Percentiles rank a stretch among this genome's conserved stretches.
Conservation (phyloP, 2,888 invertebrate genomes). For the Aspidapion aeneum region DNA sequence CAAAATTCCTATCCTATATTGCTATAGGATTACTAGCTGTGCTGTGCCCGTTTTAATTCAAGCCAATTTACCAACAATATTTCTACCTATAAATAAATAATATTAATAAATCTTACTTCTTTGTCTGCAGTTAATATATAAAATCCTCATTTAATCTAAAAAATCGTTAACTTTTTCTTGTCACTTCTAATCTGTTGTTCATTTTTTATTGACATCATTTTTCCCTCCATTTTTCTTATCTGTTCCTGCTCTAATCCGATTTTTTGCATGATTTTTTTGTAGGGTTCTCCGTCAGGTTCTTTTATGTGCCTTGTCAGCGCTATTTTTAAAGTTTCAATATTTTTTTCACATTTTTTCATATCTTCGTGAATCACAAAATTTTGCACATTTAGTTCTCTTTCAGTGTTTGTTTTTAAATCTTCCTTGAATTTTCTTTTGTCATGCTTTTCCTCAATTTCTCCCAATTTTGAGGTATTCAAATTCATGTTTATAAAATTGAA, state of each 20-base stretch:
- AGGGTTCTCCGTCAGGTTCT: not conserved
- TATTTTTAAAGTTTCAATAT: not conserved
- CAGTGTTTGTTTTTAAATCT: constrained; percentile 12
- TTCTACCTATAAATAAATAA: no score
- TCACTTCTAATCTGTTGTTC: not conserved
- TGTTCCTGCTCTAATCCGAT: not conserved
- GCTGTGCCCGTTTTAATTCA: no score
- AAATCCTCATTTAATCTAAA: no score
- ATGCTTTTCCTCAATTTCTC: constrained; percentile 2
- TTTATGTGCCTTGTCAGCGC: not conserved
- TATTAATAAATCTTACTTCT: no score
- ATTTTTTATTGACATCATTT: not conserved
- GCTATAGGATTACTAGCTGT: no score
- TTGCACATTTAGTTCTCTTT: constrained; percentile 10
- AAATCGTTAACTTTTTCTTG: not conserved
- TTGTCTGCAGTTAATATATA: no score
- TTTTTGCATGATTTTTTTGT: not conserved
- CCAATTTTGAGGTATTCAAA: constrained; percentile 11
- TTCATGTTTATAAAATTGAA: constrained; percentile 72
- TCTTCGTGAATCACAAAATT: constrained; percentile 14
- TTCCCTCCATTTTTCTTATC: not conserved
- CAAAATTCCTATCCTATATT: no score
- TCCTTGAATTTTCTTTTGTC: constrained; percentile 11
- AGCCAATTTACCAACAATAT: no score
- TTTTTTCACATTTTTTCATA: constrained; percentile 9